Percentiles rank a stretch among this genome's conserved stretches.
These are phyloP conservation scores for Morpho deidamia DNA, from an alignment of 2,888 invertebrate genomes.

Conservation along the genomic window DNA sequence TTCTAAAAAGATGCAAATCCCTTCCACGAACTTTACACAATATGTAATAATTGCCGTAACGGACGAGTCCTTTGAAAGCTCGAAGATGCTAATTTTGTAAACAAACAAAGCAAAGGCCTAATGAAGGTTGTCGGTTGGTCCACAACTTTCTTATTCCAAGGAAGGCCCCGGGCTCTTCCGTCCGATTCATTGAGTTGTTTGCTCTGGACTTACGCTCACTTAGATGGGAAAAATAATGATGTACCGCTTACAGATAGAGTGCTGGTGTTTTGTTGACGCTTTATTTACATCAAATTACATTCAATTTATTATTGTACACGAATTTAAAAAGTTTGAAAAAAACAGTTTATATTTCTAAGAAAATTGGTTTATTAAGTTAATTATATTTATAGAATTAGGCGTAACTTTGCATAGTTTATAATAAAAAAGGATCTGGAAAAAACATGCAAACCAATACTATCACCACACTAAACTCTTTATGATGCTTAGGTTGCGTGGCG, in stretches of 20 bases:
- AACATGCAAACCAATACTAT: too few species aligned
- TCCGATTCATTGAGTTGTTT: slow-evolving; percentile 73
- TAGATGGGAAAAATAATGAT: slow-evolving; percentile 38
- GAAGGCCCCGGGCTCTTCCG: slow-evolving; percentile 62
- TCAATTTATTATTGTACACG: too few species aligned
- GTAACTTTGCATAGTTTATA: too few species aligned
- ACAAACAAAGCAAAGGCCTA: slow-evolving; percentile 72
- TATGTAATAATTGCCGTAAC: slow-evolving; percentile 55
- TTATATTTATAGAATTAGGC: too few species aligned
- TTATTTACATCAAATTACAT: background rate
- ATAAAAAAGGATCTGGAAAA: too few species aligned
- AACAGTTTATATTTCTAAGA: too few species aligned
- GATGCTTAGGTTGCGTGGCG: too few species aligned
- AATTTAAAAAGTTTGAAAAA: too few species aligned
- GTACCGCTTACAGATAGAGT: slow-evolving; percentile 12
- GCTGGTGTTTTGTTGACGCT: slow-evolving; percentile 16
- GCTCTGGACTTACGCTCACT: slow-evolving; percentile 58
- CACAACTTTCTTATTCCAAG: slow-evolving; percentile 70
- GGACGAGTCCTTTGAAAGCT: slow-evolving; percentile 50
- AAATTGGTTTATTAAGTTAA: too few species aligned
- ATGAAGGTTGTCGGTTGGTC: slow-evolving; percentile 64
- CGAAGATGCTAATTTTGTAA: slow-evolving; percentile 71
- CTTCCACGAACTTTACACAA: slow-evolving; percentile 43
- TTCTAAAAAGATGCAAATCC: slow-evolving; percentile 38
- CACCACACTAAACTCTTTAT: too few species aligned